Evolutionary conservation across 2,797 vertebrate genomes (phyloP).

Genomic region (Ctenopoma multispine): DNA sequence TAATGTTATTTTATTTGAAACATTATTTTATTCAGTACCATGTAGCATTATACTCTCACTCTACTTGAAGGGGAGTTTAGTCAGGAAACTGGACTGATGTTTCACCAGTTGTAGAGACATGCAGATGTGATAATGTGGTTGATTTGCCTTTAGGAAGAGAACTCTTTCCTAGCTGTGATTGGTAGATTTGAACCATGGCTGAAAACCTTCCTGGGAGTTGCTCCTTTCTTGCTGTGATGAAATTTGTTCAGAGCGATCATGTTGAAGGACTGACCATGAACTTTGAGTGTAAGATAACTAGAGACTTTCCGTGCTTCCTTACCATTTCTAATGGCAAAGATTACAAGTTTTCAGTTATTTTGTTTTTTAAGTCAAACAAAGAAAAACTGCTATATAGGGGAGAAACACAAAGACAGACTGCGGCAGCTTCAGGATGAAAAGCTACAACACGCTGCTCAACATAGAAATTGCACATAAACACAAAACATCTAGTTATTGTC

Average conservation of each 20-base stretch:
- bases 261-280: conserved; percentile 81
- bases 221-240: conserved; percentile 71
- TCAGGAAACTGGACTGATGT: conserved; percentile 65
- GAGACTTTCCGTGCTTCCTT: conserved; percentile 90
- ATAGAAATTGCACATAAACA: conserved; percentile 25
- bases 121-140: conserved; percentile 61
- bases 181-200: conserved; percentile 64
- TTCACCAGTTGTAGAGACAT: conserved; percentile 57
- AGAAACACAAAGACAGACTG: conserved; percentile 77
- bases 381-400: conserved; percentile 78
- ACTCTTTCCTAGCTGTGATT: conserved; percentile 67
- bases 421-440: conserved; percentile 57
- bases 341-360: conserved; percentile 68
- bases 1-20: conserved; percentile 77
- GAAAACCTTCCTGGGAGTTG: conserved; percentile 56
- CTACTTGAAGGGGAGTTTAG: conserved; percentile 65
- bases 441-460: conserved; percentile 23
- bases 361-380: conserved; percentile 74
- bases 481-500: conserved; percentile 47
- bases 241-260: conserved; percentile 56
- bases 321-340: conserved; percentile 87
- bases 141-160: conserved; percentile 67
- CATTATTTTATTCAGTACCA: conserved; percentile 83
- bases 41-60: conserved; percentile 81
- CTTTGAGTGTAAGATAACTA: conserved; percentile 86